Conservation (phyloP, 2,888 invertebrate species). For the Ceratothoa steindachneri region DNA sequence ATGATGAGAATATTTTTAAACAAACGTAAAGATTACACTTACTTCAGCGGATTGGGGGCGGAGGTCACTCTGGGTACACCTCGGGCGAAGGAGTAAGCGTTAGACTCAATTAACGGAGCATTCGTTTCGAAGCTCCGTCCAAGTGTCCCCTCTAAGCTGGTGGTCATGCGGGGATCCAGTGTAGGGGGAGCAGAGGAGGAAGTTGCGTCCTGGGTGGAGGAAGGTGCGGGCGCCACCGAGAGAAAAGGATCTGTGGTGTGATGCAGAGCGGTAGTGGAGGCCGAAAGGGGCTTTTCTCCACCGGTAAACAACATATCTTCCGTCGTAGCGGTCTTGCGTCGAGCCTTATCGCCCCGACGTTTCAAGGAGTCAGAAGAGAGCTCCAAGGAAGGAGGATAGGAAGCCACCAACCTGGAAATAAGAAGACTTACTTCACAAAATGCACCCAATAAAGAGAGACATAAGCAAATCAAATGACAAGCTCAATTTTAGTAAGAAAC, state of each 20-base stretch:
- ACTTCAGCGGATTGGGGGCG: constrained; percentile 73
- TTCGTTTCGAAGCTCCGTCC: constrained; percentile 27
- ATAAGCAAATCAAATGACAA: too few species aligned
- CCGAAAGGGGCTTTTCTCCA: not conserved
- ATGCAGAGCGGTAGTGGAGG: constrained; percentile 6
- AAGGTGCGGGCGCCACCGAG: not conserved
- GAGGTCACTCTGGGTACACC: constrained; percentile 62
- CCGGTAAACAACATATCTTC: constrained; percentile 66
- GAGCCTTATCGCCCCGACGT: constrained; percentile 57
- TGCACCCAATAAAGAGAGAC: too few species aligned
- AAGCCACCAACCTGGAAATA: too few species aligned
- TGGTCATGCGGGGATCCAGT: constrained; percentile 32
- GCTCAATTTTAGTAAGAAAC: too few species aligned
- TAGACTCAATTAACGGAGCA: constrained; percentile 13
- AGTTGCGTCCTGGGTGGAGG: not conserved
- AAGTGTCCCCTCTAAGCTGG: constrained; percentile 35
- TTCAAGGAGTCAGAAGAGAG: constrained; percentile 46
- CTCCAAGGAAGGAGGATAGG: constrained; percentile 30
- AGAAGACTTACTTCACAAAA: too few species aligned
- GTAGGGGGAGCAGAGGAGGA: constrained; percentile 14
- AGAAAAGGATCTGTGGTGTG: not conserved
- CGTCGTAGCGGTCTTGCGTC: constrained; percentile 64
- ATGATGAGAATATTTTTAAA: too few species aligned
- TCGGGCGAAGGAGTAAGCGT: constrained; percentile 15
- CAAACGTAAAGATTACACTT: too few species aligned